These are phyloP conservation scores for Lasioglossum figueresi DNA, from an alignment of 2,888 invertebrate genomes.

Conservation along the genomic window DNA sequence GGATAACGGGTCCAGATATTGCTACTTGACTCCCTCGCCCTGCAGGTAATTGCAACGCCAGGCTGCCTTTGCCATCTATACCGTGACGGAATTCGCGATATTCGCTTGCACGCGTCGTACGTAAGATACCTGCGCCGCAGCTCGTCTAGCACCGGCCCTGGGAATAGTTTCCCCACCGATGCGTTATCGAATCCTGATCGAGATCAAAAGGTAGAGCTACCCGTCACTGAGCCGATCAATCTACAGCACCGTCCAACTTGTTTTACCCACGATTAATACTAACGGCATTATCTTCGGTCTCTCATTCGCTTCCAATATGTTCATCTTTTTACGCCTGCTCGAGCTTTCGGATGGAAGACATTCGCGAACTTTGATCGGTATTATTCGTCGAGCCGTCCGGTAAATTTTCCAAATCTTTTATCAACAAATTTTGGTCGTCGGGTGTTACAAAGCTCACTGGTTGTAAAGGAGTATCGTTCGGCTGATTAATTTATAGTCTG, in stretches of 20 bases:
- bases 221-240: background rate
- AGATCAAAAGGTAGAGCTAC: background rate
- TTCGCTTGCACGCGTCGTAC: constrained; percentile 38
- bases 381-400: no score
- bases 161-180: background rate
- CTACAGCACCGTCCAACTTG: background rate
- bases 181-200: constrained; percentile 19
- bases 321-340: background rate
- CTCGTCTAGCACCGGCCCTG: background rate
- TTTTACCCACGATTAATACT: background rate
- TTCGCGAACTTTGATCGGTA: background rate
- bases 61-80: constrained; percentile 64
- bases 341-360: background rate
- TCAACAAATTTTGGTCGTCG: no score
- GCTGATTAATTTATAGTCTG: no score
- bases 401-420: no score
- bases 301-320: background rate
- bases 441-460: no score
- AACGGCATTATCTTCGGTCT: background rate
- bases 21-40: constrained; percentile 80
- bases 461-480: no score
- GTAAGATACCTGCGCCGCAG: constrained; percentile 27
- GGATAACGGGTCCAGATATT: constrained; percentile 79
- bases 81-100: constrained; percentile 63
- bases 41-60: constrained; percentile 67